Evolutionary conservation across 2,888 invertebrate genomes (phyloP).

Genomic region (Pardosa pseudoannulata): DNA sequence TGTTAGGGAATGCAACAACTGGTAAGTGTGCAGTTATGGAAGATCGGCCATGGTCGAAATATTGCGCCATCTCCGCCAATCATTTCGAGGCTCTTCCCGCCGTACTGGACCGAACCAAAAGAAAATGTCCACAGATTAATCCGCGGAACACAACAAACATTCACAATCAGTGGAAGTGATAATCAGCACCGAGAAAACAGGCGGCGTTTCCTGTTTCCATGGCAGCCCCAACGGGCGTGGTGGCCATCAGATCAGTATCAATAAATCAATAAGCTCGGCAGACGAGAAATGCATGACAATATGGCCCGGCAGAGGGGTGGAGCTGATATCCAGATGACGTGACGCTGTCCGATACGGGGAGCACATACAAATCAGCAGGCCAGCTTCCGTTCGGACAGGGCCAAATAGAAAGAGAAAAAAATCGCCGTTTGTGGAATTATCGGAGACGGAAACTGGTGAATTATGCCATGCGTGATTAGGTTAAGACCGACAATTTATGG

Average conservation of each 20-base stretch:
- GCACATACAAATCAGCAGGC: constrained; percentile 67
- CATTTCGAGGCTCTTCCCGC: too few species aligned
- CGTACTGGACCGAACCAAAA: background rate
- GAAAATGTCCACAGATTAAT: background rate
- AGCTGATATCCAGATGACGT: constrained; percentile 69
- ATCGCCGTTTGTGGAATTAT: constrained; percentile 26
- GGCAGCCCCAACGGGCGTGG: constrained; percentile 69
- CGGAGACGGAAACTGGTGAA: constrained; percentile 62
- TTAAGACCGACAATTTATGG: constrained; percentile 36
- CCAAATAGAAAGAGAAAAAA: background rate
- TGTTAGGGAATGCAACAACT: too few species aligned
- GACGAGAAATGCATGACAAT: constrained; percentile 68
- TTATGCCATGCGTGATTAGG: constrained; percentile 69
- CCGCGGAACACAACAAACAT: constrained; percentile 21
- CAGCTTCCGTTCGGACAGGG: constrained; percentile 47
- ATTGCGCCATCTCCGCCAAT: too few species aligned
- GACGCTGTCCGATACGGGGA: constrained; percentile 60
- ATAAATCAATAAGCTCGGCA: constrained; percentile 66
- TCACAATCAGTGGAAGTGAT: constrained; percentile 59
- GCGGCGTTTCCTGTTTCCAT: constrained; percentile 59
- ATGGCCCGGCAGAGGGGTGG: constrained; percentile 62
- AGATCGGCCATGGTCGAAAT: too few species aligned
- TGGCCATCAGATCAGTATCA: constrained; percentile 68
- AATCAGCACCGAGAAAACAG: constrained; percentile 37
- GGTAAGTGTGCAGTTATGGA: too few species aligned